These are phyloP conservation scores for Pemphredon lugubris DNA, from an alignment of 2,888 invertebrate species.

Conservation along the genomic window DNA sequence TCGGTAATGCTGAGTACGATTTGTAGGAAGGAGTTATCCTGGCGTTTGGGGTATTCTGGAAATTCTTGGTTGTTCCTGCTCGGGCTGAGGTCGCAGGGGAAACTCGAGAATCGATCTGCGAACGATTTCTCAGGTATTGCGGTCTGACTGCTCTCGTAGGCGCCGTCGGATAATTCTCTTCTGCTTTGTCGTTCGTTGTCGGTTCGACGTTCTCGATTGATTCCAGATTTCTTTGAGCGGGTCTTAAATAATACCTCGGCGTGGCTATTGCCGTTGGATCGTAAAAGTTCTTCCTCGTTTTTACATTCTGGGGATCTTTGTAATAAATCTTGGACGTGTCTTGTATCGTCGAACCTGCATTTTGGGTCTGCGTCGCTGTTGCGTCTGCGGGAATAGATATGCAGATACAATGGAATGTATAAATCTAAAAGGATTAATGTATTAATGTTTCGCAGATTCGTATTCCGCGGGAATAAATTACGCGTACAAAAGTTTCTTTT, in stretches of 20 bases:
- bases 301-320: slow-evolving; percentile 11
- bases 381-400: slow-evolving; percentile 3
- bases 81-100: background rate
- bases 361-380: background rate
- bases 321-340: slow-evolving; percentile 1
- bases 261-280: background rate
- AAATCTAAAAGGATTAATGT: too few species aligned
- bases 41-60: too few species aligned
- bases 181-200: background rate
- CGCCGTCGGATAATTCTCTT: background rate
- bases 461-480: too few species aligned
- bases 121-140: slow-evolving; percentile 1
- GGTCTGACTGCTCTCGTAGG: background rate
- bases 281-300: slow-evolving; percentile 7
- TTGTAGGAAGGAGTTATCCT: background rate
- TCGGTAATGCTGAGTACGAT: background rate
- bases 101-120: background rate
- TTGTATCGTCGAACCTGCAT: background rate
- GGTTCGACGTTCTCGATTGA: background rate
- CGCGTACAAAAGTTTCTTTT: too few species aligned
- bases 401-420: too few species aligned
- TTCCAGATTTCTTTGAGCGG: background rate
- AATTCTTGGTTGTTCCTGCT: too few species aligned
- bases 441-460: too few species aligned
- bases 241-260: background rate